Conservation (phyloP, 2,888 invertebrate genomes). For the Rhaphigaster nebulosa region DNA sequence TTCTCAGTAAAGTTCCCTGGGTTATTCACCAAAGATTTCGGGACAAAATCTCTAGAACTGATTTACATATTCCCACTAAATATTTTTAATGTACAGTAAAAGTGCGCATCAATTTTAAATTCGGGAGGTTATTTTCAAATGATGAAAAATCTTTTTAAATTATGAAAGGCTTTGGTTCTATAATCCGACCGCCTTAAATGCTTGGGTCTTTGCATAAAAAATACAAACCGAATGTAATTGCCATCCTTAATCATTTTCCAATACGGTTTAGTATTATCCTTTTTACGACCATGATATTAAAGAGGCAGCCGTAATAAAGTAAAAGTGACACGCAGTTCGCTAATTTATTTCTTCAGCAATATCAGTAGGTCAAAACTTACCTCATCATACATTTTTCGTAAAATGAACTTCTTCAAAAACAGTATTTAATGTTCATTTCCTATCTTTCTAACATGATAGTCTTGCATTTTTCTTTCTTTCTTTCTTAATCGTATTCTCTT, state of each 20-base stretch:
- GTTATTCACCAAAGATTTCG: too few species aligned
- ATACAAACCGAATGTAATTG: not conserved
- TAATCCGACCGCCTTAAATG: not conserved
- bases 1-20: too few species aligned
- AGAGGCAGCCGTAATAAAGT: not conserved
- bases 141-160: not conserved
- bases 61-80: too few species aligned
- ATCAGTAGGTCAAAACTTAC: not conserved
- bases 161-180: not conserved
- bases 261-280: not conserved
- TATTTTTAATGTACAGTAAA: too few species aligned
- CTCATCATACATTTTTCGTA: too few species aligned
- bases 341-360: not conserved
- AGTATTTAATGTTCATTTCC: too few species aligned
- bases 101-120: too few species aligned
- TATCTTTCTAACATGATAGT: too few species aligned
- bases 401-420: too few species aligned
- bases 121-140: not conserved
- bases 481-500: too few species aligned
- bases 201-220: not conserved
- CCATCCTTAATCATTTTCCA: not conserved
- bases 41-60: too few species aligned
- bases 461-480: too few species aligned
- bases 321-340: not conserved
- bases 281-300: not conserved